Conservation (phyloP, 2,113 vertebrate genomes). For the Channa argus region DNA sequence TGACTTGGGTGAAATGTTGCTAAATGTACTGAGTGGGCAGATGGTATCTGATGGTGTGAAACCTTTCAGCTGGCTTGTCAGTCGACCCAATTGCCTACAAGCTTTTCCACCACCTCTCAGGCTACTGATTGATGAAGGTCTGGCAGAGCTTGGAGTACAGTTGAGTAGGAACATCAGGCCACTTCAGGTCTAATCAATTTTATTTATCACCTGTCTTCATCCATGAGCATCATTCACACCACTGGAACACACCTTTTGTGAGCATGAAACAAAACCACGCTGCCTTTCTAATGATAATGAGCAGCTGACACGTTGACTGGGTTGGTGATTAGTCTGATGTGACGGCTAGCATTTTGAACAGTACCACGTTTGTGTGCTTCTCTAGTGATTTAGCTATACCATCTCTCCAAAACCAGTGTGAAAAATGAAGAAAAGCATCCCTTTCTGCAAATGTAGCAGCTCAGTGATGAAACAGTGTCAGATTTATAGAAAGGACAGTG, state of each 20-base stretch:
- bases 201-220: constrained; percentile 51
- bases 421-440: constrained; percentile 3
- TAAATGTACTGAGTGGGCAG: constrained; percentile 2
- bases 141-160: constrained; percentile 30
- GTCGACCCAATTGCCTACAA: constrained; percentile 15
- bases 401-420: background rate
- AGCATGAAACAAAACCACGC: constrained; percentile 16
- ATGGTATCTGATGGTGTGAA: constrained; percentile 1
- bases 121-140: constrained; percentile 49
- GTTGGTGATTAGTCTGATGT: background rate
- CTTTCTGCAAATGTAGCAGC: constrained; percentile 22
- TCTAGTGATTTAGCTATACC: background rate
- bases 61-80: background rate
- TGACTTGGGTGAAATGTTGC: constrained; percentile 1
- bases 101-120: constrained; percentile 10
- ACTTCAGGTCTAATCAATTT: constrained; percentile 53
- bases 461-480: constrained; percentile 6
- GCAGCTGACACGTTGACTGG: constrained; percentile 7
- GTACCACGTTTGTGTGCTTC: background rate
- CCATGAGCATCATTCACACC: constrained; percentile 45
- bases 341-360: background rate
- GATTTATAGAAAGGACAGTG: constrained; percentile 25
- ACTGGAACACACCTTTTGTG: constrained; percentile 2
- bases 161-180: constrained; percentile 41
- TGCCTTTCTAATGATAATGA: constrained; percentile 42